phyloP scores from a whole-genome alignment of 2,888 invertebrate species.

The Pantelozetes paolii region DNA sequence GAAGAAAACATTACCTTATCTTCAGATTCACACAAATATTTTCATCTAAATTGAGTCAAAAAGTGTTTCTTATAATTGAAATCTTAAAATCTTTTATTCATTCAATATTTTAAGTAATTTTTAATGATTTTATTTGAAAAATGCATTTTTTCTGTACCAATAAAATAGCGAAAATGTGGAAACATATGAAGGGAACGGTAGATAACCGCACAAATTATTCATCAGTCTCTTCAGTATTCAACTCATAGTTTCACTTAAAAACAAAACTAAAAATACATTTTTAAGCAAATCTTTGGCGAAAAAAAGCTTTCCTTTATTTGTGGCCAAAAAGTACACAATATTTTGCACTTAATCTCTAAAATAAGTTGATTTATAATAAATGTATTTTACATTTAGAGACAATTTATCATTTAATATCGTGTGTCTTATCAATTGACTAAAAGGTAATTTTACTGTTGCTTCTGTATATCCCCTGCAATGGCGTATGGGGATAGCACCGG shows the following conservation, averaged over 20 bases:
- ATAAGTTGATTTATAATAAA: not conserved
- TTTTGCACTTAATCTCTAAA: not conserved
- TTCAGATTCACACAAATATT: not conserved
- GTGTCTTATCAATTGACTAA: not conserved
- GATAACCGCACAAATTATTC: not conserved
- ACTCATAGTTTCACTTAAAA: not conserved
- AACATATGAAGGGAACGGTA: not conserved
- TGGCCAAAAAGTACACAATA: too few relatives aligned
- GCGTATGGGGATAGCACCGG: not conserved
- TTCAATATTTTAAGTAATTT: not conserved
- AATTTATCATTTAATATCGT: conserved; percentile 13
- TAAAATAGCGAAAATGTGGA: too few relatives aligned
- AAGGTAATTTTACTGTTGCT: not conserved
- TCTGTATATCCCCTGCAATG: too few relatives aligned
- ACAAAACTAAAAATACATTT: not conserved
- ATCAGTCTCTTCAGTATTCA: not conserved
- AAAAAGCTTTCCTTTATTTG: too few relatives aligned
- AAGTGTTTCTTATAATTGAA: too few relatives aligned
- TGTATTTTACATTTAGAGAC: not conserved
- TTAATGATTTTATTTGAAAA: not conserved
- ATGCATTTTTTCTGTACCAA: not conserved
- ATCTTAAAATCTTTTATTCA: not conserved
- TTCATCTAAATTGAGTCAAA: not conserved
- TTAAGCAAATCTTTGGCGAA: not conserved
- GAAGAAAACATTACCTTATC: conserved; percentile 22